A percentile compares a stretch with the other conserved stretches of the same genome.
phyloP scores from a whole-genome alignment of 1,140 invertebrate species.

The Lycorma delicatula region DNA sequence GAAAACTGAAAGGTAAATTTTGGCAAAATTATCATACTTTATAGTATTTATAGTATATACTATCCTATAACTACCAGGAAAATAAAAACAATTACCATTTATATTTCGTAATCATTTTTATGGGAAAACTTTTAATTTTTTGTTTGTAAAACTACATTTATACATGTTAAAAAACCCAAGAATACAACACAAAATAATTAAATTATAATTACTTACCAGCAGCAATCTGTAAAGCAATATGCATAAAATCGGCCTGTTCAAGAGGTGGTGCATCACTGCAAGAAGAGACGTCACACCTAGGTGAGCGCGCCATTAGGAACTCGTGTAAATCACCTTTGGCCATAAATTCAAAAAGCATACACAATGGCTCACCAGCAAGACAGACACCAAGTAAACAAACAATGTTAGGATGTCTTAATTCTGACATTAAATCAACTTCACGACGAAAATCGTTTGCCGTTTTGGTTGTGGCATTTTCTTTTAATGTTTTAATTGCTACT shows the following conservation, averaged over 20 bases:
- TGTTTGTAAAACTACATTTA: too few species aligned
- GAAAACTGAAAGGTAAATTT: too few species aligned
- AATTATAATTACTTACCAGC: slow-evolving; percentile 51
- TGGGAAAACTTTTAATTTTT: too few species aligned
- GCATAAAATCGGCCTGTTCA: slow-evolving; percentile 69
- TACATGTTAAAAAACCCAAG: too few species aligned
- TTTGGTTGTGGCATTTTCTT: slow-evolving; percentile 85
- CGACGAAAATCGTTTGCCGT: slow-evolving; percentile 85
- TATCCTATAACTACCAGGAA: too few species aligned
- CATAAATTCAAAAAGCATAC: slow-evolving; percentile 97
- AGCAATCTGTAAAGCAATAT: slow-evolving; percentile 84
- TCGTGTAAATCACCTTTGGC: slow-evolving; percentile 90
- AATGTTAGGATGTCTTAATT: slow-evolving; percentile 90
- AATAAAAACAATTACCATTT: too few species aligned
- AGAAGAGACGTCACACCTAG: slow-evolving; percentile 49
- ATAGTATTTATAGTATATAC: too few species aligned
- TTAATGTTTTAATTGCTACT: slow-evolving; percentile 90
- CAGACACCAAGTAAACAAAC: slow-evolving; percentile 90
- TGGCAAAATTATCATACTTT: too few species aligned
- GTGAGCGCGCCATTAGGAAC: slow-evolving; percentile 83
- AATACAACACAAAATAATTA: too few species aligned
- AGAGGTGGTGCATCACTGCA: slow-evolving; percentile 56
- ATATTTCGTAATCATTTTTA: too few species aligned
- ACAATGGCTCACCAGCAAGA: slow-evolving; percentile 82
- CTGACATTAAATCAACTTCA: slow-evolving; percentile 84